phyloP scores from a whole-genome alignment of 1,140 invertebrate species.

The Penaeus chinensis region DNA sequence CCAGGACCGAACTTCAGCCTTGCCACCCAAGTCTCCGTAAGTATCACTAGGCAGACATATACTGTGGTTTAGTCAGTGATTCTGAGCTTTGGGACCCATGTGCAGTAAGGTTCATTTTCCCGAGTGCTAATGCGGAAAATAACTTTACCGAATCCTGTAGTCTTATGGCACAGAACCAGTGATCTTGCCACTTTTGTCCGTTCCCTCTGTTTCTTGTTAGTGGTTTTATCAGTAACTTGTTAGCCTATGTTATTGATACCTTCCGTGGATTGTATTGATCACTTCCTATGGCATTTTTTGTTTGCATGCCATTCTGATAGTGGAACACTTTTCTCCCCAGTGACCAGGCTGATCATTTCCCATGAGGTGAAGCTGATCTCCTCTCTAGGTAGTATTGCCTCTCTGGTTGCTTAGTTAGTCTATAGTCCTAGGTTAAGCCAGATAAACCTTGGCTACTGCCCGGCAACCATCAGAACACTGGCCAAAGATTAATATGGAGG shows the following conservation, averaged over 20 bases:
- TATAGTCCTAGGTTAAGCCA: slow-evolving; percentile 30
- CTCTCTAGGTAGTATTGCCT: slow-evolving; percentile 58
- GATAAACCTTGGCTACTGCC: slow-evolving; percentile 28
- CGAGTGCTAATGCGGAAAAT: background rate
- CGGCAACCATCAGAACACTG: background rate
- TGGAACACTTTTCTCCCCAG: slow-evolving; percentile 59
- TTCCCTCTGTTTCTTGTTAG: slow-evolving; percentile 8
- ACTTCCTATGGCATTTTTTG: slow-evolving; percentile 57
- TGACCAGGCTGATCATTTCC: slow-evolving; percentile 56
- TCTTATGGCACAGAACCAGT: slow-evolving; percentile 17
- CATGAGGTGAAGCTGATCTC: slow-evolving; percentile 58
- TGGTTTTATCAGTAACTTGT: slow-evolving; percentile 48
- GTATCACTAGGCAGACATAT: slow-evolving; percentile 45
- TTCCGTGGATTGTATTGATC: slow-evolving; percentile 54
- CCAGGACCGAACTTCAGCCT: slow-evolving; percentile 94
- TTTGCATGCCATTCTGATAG: slow-evolving; percentile 60
- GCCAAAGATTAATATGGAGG: slow-evolving; percentile 24
- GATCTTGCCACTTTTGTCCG: slow-evolving; percentile 27
- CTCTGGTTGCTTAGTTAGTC: slow-evolving; percentile 55
- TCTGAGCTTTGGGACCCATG: slow-evolving; percentile 24
- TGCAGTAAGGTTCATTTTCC: background rate
- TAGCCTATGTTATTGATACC: slow-evolving; percentile 55
- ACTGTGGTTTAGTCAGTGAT: slow-evolving; percentile 21
- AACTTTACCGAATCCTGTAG: background rate
- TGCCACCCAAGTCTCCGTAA: slow-evolving; percentile 82